Conservation (phyloP, 2,113 vertebrate species). For the Misgurnus mizolepis region DNA sequence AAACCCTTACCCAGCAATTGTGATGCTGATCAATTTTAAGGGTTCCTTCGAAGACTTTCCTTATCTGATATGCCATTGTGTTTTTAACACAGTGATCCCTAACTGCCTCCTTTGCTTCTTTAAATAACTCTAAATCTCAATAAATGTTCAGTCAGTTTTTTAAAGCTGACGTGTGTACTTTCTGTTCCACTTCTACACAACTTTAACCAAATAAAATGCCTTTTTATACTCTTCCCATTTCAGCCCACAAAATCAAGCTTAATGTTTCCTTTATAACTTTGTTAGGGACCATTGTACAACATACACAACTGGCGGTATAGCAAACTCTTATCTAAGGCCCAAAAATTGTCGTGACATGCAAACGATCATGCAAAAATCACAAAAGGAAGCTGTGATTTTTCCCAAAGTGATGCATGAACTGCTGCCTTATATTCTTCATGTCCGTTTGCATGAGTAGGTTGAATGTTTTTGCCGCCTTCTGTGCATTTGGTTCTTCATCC, state of each 20-base stretch:
- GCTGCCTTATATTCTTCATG: conserved; percentile 1
- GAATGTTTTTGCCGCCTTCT: conserved; percentile 6
- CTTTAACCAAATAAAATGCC: too few relatives aligned
- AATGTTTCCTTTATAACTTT: background rate
- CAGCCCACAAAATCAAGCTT: too few relatives aligned
- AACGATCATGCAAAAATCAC: background rate
- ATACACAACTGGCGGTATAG: background rate
- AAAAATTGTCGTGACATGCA: conserved; percentile 6
- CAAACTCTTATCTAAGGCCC: background rate
- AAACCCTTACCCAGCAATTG: background rate
- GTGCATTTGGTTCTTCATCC: background rate
- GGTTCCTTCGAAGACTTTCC: background rate
- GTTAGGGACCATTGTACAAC: background rate
- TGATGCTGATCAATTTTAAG: background rate
- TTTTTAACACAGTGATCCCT: too few relatives aligned
- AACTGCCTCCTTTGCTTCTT: too few relatives aligned
- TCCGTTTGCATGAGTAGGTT: conserved; percentile 14
- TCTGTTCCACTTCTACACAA: too few relatives aligned
- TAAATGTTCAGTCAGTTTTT: too few relatives aligned
- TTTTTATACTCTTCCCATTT: too few relatives aligned
- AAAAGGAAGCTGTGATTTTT: background rate
- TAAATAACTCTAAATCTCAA: too few relatives aligned
- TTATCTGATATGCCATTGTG: background rate
- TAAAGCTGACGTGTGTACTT: too few relatives aligned
- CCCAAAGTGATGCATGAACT: conserved; percentile 28